phyloP scores from a whole-genome alignment of 2,888 invertebrate genomes.

The Patella pellucida region DNA sequence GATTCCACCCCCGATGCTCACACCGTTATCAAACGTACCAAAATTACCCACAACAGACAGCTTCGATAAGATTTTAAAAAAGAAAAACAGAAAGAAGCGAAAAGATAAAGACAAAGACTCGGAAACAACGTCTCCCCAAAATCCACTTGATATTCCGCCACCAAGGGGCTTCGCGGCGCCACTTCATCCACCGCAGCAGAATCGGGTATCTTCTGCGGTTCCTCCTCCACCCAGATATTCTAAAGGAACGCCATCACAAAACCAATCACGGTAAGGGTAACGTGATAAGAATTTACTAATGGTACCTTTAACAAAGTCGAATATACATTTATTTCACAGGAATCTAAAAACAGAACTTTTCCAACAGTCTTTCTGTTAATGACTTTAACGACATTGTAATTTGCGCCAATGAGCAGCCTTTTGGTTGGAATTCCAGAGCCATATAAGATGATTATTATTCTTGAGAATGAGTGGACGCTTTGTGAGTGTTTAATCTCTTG shows the following conservation, averaged over 20 bases:
- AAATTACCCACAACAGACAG: conserved; percentile 46
- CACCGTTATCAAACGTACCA: conserved; percentile 63
- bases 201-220: conserved; percentile 27
- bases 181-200: conserved; percentile 59
- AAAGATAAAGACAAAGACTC: conserved; percentile 47
- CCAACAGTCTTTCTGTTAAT: no score
- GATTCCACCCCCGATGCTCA: conserved; percentile 61
- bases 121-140: conserved; percentile 46
- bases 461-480: no score
- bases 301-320: no score
- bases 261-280: conserved; percentile 36
- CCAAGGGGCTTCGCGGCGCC: conserved; percentile 60
- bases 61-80: conserved; percentile 39
- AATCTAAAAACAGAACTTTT: no score
- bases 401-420: no score
- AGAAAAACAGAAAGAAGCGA: conserved; percentile 51
- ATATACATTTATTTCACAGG: no score
- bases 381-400: no score
- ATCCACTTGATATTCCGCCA: conserved; percentile 49
- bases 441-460: no score
- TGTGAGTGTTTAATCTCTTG: no score
- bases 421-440: no score
- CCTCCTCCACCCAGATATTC: conserved; percentile 54
- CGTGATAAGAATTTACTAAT: no score
- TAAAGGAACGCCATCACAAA: conserved; percentile 42